Evolutionary conservation across 2,113 vertebrate species (phyloP), one percentile per base, ranked within the genome.

Genomic region (Nannobrachium achirus): DNA sequence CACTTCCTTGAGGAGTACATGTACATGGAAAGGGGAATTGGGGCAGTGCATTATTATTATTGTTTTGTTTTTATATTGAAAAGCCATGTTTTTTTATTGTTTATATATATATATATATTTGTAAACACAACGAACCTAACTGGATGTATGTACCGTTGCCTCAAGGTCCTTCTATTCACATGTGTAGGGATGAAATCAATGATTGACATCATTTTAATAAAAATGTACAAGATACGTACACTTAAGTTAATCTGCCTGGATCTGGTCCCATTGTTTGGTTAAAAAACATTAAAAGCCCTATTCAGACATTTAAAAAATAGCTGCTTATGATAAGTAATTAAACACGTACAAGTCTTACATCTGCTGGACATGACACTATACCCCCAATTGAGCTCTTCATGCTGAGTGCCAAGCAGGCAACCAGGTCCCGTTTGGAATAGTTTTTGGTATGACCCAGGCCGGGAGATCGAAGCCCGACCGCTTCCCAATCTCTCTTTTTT

Each of bases 141-240:
- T 81, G 74, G 79, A 20, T 9, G 25, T 13, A 56, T 73, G 75
- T 38, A 60, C 74, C 70, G 78, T 78, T 75, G 58, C 63, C 82
- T 81, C 64, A 3, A 80, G n/a, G 64, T 82, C 65, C 76, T 78
- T 83, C 33, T 85, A 16, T 83, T 68, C 55, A 76, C 69, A 75
- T 67, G 75, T 87, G 71, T 88, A 56, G 66, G 76, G 14, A 79
- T 73, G 59, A 76, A 76, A 48, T 77, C 75, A 81, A 68, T 78
- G 82, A 89, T 25, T 66, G 75, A 85, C 74, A 64, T 75, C n/a
- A 73, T 84, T 87, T 84, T 72, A 89, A 90, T 90, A 83, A 89
- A 89, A 78, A 48, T 48, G 84, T 87, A 81, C 83, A 82, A 60
- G 42, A 66, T 85, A 33, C 3, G 83, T 87, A 85, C 67, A 61